A percentile compares a stretch with the other conserved stretches of the same genome.
Evolutionary conservation across 2,113 vertebrate species (phyloP).

Genomic region (Hemibagrus wyckioides): DNA sequence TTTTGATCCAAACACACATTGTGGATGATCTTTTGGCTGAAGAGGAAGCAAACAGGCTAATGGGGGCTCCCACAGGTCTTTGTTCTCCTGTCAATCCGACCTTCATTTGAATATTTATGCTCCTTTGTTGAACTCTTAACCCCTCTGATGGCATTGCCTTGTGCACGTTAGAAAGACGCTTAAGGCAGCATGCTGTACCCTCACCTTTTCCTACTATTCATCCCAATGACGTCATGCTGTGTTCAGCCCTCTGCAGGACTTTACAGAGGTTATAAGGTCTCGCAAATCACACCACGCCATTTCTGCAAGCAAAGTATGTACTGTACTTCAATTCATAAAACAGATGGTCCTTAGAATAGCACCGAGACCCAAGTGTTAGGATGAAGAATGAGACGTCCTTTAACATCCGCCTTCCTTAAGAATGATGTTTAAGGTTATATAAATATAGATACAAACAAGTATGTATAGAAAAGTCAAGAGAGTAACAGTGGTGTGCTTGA

Average conservation of each 20-base stretch:
- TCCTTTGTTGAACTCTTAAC: slow-evolving; percentile 70
- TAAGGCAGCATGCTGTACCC: slow-evolving; percentile 42
- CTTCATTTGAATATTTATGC: slow-evolving; percentile 75
- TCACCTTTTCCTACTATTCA: slow-evolving; percentile 54
- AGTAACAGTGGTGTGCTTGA: background rate
- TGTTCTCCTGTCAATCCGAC: slow-evolving; percentile 74
- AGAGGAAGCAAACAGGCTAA: slow-evolving; percentile 53
- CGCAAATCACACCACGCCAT: slow-evolving; percentile 34
- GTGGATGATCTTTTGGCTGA: background rate
- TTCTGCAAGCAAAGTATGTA: slow-evolving; percentile 18
- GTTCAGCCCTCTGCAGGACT: slow-evolving; percentile 14
- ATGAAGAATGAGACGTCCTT: slow-evolving; percentile 27
- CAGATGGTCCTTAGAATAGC: slow-evolving; percentile 13
- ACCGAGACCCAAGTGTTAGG: background rate
- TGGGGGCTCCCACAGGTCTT: slow-evolving; percentile 59
- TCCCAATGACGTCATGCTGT: slow-evolving; percentile 28
- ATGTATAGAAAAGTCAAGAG: background rate
- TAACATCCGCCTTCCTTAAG: background rate
- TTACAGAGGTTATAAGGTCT: slow-evolving; percentile 35
- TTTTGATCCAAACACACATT: background rate
- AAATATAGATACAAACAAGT: background rate
- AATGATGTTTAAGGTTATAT: slow-evolving; percentile 20
- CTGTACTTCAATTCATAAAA: slow-evolving; percentile 17
- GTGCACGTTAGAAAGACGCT: slow-evolving; percentile 20
- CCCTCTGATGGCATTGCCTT: slow-evolving; percentile 65